Evolutionary conservation across 2,797 vertebrate genomes (phyloP).

Genomic region (Sebastes paucispinis): DNA sequence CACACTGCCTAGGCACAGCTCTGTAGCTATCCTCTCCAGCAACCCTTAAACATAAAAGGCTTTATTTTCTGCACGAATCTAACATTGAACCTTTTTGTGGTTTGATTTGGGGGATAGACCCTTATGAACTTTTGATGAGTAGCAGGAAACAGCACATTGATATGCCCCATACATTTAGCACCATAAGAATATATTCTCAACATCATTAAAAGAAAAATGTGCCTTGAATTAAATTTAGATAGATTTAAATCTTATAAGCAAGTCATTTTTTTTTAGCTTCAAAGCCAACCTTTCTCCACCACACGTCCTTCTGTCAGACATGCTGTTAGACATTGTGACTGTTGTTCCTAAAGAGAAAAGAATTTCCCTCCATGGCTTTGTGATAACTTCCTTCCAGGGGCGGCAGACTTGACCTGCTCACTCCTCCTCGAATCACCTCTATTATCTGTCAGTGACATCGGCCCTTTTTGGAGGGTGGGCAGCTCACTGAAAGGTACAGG

Average conservation of each 20-base stretch:
- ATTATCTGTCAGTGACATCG: slow-evolving; percentile 80
- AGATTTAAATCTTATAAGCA: slow-evolving; percentile 9
- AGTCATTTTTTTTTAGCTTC: background rate
- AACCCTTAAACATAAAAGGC: background rate
- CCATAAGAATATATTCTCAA: background rate
- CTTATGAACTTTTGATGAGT: background rate
- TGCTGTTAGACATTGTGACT: slow-evolving; percentile 58
- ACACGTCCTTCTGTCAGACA: slow-evolving; percentile 50
- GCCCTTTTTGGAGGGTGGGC: slow-evolving; percentile 64
- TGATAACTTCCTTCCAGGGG: slow-evolving; percentile 76
- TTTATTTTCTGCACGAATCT: background rate
- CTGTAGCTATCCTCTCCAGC: too few relatives aligned
- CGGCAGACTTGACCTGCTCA: slow-evolving; percentile 77
- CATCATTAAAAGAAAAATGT: background rate
- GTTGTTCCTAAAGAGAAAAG: slow-evolving; percentile 64
- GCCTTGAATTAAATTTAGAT: slow-evolving; percentile 3
- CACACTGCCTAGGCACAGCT: too few relatives aligned
- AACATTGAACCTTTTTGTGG: background rate
- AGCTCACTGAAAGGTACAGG: slow-evolving; percentile 68
- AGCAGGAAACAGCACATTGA: background rate
- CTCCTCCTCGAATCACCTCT: slow-evolving; percentile 63
- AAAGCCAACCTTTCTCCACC: slow-evolving; percentile 25
- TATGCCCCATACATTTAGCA: background rate
- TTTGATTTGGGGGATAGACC: background rate
- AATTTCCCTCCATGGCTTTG: slow-evolving; percentile 68